Base-by-base conservation (phyloP, 92 coral and sea anemone genomes). In the Siderastrea siderea region DNA sequence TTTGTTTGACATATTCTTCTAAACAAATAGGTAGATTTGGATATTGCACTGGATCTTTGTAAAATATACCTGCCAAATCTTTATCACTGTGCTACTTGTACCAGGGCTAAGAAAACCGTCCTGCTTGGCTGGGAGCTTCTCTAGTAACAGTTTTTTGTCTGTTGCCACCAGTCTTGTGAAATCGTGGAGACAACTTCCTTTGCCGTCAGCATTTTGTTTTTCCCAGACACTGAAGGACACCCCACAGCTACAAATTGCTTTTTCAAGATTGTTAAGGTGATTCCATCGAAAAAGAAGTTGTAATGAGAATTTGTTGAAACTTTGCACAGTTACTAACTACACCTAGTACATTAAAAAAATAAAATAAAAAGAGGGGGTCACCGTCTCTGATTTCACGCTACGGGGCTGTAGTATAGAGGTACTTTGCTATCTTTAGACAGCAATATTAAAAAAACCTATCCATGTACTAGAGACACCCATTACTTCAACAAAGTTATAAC, bases 81-180 rank as follows among this genome's bases (percentile, higher is more conserved):
- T 84, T 7, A 90, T 80, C 47, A 92, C 91, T 14, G 91, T 80
- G 73, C 63, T 77, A 75, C 88, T 67, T 62, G 95, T 92, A 14
- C 63, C 77, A 60, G 92, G 92, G 46, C 72, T 77, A 68, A 94
- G 87, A 45, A 94, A 55, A 11, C 93, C 92, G 17, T 86, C 61
- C 47, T 92, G 86, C 77, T 89, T 91, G 3, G 81, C 55, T 62
- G 97, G 95, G 1, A 92, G 81, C 92, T 92, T 16, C 60, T 61
- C 48, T 19, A 89, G 89, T 47, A 92, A 71, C 1, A 89, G 67
- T 73, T 86, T 90, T 65, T 92, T 92, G 69, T 92, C 93, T 11
- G 95, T 57, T 3, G 93, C 93, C 95, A 92, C 89, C 8, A 89
- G 71, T 57, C 93, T 92, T 67, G 93, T 92, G 50, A 92, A 89